Evolutionary conservation across 2,113 vertebrate species (phyloP).

Genomic region (Maccullochella peelii): DNA sequence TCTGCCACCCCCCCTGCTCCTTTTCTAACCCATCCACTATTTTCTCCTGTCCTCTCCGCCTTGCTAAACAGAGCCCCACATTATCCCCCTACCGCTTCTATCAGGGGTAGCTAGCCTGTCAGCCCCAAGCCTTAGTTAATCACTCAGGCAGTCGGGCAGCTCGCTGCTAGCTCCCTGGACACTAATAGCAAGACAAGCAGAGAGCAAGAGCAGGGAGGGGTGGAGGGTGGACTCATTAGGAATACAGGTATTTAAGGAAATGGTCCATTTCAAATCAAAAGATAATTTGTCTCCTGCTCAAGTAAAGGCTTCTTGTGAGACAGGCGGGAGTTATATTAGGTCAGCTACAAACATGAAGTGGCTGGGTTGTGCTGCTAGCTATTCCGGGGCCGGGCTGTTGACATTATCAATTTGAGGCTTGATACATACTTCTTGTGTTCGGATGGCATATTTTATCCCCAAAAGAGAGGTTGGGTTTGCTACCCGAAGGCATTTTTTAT

Average conservation of each 20-base stretch:
- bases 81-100: slow-evolving; percentile 78
- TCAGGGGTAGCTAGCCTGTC: slow-evolving; percentile 81
- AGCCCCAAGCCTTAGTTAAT: slow-evolving; percentile 86
- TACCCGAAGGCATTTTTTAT: slow-evolving; percentile 65
- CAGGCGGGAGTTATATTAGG: slow-evolving; percentile 52
- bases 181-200: slow-evolving; percentile 83
- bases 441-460: slow-evolving; percentile 72
- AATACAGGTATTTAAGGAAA: slow-evolving; percentile 88
- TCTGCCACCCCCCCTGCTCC: slow-evolving; percentile 19
- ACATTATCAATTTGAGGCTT: slow-evolving; percentile 79
- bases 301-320: slow-evolving; percentile 54
- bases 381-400: slow-evolving; percentile 57
- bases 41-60: slow-evolving; percentile 64
- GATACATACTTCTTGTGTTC: slow-evolving; percentile 76
- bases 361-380: slow-evolving; percentile 45
- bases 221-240: slow-evolving; percentile 80
- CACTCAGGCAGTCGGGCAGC: slow-evolving; percentile 83
- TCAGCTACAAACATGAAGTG: slow-evolving; percentile 48
- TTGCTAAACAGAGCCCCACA: slow-evolving; percentile 83
- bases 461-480: slow-evolving; percentile 62
- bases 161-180: slow-evolving; percentile 77
- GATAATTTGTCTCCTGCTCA: slow-evolving; percentile 82
- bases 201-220: slow-evolving; percentile 51
- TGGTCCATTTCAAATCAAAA: slow-evolving; percentile 84
- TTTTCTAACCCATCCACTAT: slow-evolving; percentile 58